Base-by-base conservation (phyloP, 2,797 vertebrate genomes). In the Myotis planiceps region DNA sequence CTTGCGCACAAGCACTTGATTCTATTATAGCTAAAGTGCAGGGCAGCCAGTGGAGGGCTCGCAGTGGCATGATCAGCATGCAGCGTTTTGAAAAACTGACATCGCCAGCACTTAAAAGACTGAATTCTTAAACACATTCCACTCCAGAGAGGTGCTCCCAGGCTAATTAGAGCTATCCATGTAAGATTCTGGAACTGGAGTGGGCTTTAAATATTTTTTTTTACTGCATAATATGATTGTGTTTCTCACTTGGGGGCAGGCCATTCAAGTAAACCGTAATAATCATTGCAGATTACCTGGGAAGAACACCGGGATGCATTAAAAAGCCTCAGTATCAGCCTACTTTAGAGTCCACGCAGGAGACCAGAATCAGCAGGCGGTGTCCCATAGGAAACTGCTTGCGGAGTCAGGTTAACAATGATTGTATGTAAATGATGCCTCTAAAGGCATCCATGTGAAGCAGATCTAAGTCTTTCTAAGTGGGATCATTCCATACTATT, bases 161-260 rank as follows among this genome's bases (percentile, higher is more conserved):
- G 81, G n/a, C 92, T 96, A 79, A 96, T 93, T 74, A 96, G 80
- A 94, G 96, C 69, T 72, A 51, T 60, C 93, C 10, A 0, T 66
- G 51, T 51, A 92, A 88, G 85, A 75, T 15, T 79, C 93, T 29
- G 55, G 72, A 92, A 68, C 75, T 49, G 1, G 82, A 95, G 78
- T 92, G 74, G 60, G 81, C 92, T 92, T 93, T 42, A 60, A 86
- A 5, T 84, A 32, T 88, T 75, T 95, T 76, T 95, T 45, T 85
- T 81, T 39, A 69, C 88, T 85, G 81, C 65, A 79, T 91, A 65
- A 91, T 80, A 74, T 42, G 74, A 94, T 34, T 93, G 83, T 32
- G 51, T 53, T 88, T 95, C 95, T 96, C 96, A 60, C 39, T 80
- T 82, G 78, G 95, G 69, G 81, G 86, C 25, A 25, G 53, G 49